A percentile compares a stretch with the other conserved stretches of the same genome.
These are phyloP conservation scores for Myiagra hebetior DNA, from an alignment of 2,113 vertebrate genomes.

Conservation along the genomic window DNA sequence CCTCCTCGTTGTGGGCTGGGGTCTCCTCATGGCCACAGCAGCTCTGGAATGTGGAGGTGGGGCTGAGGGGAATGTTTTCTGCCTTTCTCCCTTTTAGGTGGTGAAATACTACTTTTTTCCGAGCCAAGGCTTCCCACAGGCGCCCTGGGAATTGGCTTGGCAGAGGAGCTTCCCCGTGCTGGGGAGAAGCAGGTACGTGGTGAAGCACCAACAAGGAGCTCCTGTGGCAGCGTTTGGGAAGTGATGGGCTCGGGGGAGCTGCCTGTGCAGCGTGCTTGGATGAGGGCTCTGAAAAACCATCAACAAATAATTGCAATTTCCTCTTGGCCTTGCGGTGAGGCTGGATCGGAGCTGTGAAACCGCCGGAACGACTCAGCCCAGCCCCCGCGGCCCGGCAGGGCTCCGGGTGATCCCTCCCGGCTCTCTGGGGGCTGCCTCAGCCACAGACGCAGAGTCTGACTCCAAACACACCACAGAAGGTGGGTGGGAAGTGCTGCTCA, in stretches of 20 bases:
- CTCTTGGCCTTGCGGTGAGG: not conserved
- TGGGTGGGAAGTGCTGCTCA: not conserved
- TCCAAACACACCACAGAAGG: not conserved
- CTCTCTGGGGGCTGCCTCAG: not conserved
- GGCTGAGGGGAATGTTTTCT: not conserved
- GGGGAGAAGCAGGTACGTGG: not conserved
- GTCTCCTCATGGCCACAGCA: not conserved
- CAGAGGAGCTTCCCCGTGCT: not conserved
- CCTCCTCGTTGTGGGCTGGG: not conserved
- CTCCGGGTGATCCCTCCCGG: not conserved
- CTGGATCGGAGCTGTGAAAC: not conserved
- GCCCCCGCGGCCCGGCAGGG: not conserved
- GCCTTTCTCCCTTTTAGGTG: not conserved
- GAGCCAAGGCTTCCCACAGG: not conserved
- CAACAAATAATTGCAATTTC: slow-evolving; percentile 12
- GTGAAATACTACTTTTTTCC: not conserved
- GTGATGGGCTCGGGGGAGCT: not conserved
- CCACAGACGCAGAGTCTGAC: not conserved
- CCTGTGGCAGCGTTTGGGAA: not conserved
- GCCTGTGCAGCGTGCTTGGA: not conserved
- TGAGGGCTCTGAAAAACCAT: slow-evolving; percentile 16
- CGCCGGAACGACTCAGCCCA: not conserved
- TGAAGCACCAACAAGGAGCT: not conserved
- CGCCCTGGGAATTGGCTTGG: not conserved
- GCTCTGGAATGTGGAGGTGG: not conserved